These are phyloP conservation scores for Melanotaenia duboulayi DNA, from an alignment of 2,113 vertebrate genomes.

Conservation along the genomic window DNA sequence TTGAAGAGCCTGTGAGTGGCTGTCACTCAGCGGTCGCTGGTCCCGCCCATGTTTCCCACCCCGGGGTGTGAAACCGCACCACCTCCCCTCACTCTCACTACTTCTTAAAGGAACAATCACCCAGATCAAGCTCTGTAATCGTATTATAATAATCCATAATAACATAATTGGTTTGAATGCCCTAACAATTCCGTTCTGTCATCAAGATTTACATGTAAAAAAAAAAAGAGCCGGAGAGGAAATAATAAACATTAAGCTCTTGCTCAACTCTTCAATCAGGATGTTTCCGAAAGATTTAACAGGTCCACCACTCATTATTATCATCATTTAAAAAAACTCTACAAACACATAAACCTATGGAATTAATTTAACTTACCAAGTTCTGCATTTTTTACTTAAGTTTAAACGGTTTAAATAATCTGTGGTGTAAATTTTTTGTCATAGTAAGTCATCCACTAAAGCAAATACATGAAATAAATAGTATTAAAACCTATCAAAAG, in stretches of 20 bases:
- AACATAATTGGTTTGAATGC: conserved; percentile 65
- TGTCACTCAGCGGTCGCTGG: conserved; percentile 80
- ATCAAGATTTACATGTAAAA: conserved; percentile 38
- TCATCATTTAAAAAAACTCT: background rate
- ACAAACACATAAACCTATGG: too few species aligned
- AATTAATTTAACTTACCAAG: background rate
- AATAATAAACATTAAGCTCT: background rate
- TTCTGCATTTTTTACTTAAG: background rate
- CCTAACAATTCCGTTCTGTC: conserved; percentile 23
- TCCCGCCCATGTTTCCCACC: conserved; percentile 88
- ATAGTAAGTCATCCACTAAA: too few species aligned
- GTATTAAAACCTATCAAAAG: too few species aligned
- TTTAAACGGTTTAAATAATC: too few species aligned
- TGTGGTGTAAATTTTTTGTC: too few species aligned
- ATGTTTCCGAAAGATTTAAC: background rate
- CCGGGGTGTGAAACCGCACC: conserved; percentile 90
- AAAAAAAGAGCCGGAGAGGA: background rate
- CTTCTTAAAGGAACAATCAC: conserved; percentile 86
- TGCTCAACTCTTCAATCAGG: background rate
- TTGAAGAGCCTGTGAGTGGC: conserved; percentile 42
- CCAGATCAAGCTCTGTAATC: conserved; percentile 65
- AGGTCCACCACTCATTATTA: background rate
- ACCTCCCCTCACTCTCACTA: conserved; percentile 79
- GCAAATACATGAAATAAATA: too few species aligned
- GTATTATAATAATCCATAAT: conserved; percentile 75